Base-by-base conservation (phyloP, 2,797 vertebrate genomes). In the Sphaeramia orbicularis region DNA sequence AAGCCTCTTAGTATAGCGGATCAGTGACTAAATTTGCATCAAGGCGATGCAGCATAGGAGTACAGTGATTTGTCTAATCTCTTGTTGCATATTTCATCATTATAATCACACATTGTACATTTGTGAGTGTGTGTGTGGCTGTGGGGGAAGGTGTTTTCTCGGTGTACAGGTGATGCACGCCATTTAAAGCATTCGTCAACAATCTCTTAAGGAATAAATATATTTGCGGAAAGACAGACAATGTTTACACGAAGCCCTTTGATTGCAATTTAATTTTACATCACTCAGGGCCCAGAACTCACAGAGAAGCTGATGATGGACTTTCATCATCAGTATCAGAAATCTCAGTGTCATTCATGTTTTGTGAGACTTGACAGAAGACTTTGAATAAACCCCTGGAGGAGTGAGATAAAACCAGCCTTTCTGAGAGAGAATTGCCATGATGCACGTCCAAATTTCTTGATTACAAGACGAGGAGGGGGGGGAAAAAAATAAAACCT, bases 1-100 rank as follows among this genome's bases (percentile, higher is more conserved):
- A 94, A 94, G 93, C 93, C 92, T 93, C 93, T 95, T 94, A 94
- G 91, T 85, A 88, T 85, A 86, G 85, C 81, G 87, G 90, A 94
- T 94, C 93, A 94, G 92, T 86, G 89, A 69, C 85, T 90, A 88
- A 79, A 94, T 94, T 94, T 93, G 91, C 92, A 94, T 94, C 78
- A 73, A 89, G 88, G 73, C 86, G 58, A 86, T 88, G 82, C 91
- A 84, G 90, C 86, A 89, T 74, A 75, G 80, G 81, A 92, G 92
- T 90, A 78, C 86, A 92, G 90, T 91, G 89, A 91, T 93, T 91
- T 86, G 84, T 90, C 90, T 94, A 94, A 95, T 94, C 93, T 94
- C 91, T 89, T 89, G 91, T 92, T 92, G 87, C 86, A 92, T 92
- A 92, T 93, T 93, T 90, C 87, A 90, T 93, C 86, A 86, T 84